Conservation (phyloP, 1,140 invertebrate genomes). For the Solen grandis region DNA sequence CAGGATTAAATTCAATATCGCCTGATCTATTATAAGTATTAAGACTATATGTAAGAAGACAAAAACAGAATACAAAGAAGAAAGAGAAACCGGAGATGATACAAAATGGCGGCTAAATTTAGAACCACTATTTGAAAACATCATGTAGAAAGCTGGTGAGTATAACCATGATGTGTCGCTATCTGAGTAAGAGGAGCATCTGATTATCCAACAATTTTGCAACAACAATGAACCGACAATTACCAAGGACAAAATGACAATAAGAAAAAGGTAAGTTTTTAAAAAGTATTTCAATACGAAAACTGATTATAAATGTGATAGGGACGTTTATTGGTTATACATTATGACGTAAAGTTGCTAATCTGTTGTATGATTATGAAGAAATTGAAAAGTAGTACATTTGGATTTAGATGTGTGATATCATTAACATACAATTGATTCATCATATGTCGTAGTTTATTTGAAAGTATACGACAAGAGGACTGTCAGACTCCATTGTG, state of each 20-base stretch:
- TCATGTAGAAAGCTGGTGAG: not conserved
- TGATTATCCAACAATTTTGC: not conserved
- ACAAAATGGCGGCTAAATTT: not conserved
- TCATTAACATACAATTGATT: no score
- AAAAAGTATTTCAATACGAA: not conserved
- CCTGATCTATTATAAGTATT: not conserved
- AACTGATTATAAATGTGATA: not conserved
- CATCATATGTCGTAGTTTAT: no score
- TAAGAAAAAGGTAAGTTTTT: not conserved
- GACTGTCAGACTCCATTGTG: no score
- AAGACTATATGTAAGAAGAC: not conserved
- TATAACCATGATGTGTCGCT: not conserved
- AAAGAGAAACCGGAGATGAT: not conserved
- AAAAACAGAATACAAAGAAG: not conserved
- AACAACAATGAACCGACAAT: not conserved
- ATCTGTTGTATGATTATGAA: no score
- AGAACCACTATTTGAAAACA: not conserved
- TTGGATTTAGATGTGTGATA: no score
- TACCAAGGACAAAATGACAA: not conserved
- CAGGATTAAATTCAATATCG: constrained; percentile 3
- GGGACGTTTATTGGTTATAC: no score
- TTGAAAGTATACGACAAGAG: no score
- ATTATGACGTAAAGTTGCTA: no score
- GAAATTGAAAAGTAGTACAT: no score
- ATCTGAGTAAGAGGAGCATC: not conserved